A percentile compares a stretch with the other conserved stretches of the same genome.
Evolutionary conservation across 1,140 invertebrate genomes (phyloP).

Genomic region (Maniola jurtina): DNA sequence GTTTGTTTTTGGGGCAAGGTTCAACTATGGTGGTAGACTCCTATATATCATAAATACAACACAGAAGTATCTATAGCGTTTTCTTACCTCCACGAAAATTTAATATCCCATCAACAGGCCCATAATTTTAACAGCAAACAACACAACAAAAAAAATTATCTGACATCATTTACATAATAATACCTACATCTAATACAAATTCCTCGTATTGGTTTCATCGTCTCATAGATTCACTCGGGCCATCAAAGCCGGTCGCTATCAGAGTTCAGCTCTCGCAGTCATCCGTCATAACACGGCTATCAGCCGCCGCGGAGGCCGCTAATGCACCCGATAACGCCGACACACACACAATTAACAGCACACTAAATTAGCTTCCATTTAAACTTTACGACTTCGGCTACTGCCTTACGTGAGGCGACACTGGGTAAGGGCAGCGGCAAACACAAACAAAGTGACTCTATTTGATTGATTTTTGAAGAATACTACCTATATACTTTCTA

Average conservation of each 20-base stretch:
- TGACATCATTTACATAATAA: not conserved
- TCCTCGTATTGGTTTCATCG: not conserved
- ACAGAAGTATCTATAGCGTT: too few relatives aligned
- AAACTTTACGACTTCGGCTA: slow-evolving; percentile 74
- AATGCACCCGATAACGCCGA: slow-evolving; percentile 71
- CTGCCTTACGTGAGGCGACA: slow-evolving; percentile 62
- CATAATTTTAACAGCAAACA: not conserved
- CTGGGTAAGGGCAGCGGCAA: not conserved
- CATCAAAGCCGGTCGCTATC: slow-evolving; percentile 27
- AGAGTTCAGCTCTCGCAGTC: slow-evolving; percentile 13
- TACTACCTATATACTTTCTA: not conserved
- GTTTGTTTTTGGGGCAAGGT: too few relatives aligned
- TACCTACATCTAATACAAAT: slow-evolving; percentile 11
- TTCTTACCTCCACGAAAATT: too few relatives aligned
- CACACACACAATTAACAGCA: slow-evolving; percentile 74
- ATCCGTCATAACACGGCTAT: slow-evolving; percentile 70
- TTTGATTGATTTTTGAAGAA: not conserved
- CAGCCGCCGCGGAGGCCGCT: slow-evolving; percentile 49
- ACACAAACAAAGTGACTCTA: not conserved
- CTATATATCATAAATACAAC: too few relatives aligned
- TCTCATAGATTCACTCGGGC: not conserved
- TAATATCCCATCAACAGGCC: too few relatives aligned
- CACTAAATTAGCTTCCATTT: slow-evolving; percentile 76
- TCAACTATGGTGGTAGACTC: too few relatives aligned
- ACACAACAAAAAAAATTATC: not conserved